Evolutionary conservation across 2,888 invertebrate genomes (phyloP), one percentile per base, ranked within the genome.

Genomic region (Cremastobaeus sp.): DNA sequence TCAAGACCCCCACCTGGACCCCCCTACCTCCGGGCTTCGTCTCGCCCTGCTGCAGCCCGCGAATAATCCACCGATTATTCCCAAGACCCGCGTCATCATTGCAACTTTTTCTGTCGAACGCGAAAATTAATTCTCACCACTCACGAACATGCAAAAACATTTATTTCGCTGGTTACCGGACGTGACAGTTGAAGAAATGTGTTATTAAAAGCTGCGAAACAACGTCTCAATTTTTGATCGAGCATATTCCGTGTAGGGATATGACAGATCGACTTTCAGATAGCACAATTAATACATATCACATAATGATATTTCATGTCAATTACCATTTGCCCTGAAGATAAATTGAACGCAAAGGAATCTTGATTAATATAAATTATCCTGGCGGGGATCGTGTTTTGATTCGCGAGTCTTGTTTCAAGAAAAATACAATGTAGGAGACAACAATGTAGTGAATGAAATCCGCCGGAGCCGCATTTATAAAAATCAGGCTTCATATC

Each of bases 1-100:
- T 83, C 85, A 84, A 86, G 88, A 88, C 88, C 89, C 88, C 89
- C 81, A 79, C 65, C 4, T 18, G 3, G 11, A 11, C 28, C 39
- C 64, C 52, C 37, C 37, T 15, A 8, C 15, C 35, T 37, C 41
- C 57, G 32, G 50, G 55, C 47, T 43, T 37, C 15, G 52, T 54
- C 52, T 21, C 30, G 45, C 50, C 32, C 30, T 37, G 32, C 21
- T 14, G 9, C 6, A 12, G 30, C 14, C 34, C 45, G 54, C 41
- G 48, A 55, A 62, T 62, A 64, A 64, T 54, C 55, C 43, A 55
- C 54, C 54, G 60, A 62, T 55, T 62, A 73, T 68, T 72, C 60
- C 54, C 43, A 34, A 54, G 55, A 32, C 34, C 14, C 41, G 55
- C 25, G 57, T 59, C 64, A 41, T 52, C 50, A 43, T 57, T 39